Evolutionary conservation across 2,888 invertebrate species (phyloP).

Genomic region (Thelaira solivaga): DNA sequence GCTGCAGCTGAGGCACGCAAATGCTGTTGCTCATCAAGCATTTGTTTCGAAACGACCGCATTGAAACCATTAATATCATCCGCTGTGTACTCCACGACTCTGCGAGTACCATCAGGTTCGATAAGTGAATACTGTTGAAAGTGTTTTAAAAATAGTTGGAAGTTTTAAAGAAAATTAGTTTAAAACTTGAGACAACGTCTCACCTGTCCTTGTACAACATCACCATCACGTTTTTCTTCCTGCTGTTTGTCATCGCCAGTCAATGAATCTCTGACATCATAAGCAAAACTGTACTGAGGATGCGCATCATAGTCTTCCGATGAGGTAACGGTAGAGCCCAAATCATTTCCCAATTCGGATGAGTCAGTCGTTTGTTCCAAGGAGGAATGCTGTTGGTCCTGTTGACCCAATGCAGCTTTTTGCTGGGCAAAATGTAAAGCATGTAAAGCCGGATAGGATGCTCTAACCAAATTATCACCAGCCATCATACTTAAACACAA

Average conservation of each 20-base stretch:
- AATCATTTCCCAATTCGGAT: slow-evolving; percentile 65
- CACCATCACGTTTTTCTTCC: slow-evolving; percentile 79
- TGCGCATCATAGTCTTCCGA: slow-evolving; percentile 77
- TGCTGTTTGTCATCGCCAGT: slow-evolving; percentile 79
- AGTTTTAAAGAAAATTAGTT: background rate
- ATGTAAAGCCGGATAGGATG: slow-evolving; percentile 68
- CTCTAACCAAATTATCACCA: slow-evolving; percentile 67
- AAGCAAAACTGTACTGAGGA: slow-evolving; percentile 78
- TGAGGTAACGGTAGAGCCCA: slow-evolving; percentile 66
- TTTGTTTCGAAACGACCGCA: slow-evolving; percentile 78
- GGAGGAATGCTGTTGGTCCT: slow-evolving; percentile 63
- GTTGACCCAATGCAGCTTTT: slow-evolving; percentile 56
- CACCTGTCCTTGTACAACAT: slow-evolving; percentile 77
- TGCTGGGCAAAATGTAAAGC: slow-evolving; percentile 70
- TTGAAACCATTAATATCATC: slow-evolving; percentile 78
- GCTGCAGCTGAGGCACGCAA: slow-evolving; percentile 52
- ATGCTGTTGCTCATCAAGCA: slow-evolving; percentile 67
- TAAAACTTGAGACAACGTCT: background rate
- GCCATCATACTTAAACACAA: slow-evolving; percentile 69
- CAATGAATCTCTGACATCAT: slow-evolving; percentile 78
- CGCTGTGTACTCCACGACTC: slow-evolving; percentile 78
- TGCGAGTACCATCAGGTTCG: slow-evolving; percentile 78
- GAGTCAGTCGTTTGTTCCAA: slow-evolving; percentile 57
- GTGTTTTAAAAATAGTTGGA: background rate
- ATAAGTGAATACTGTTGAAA: slow-evolving; percentile 76